Conservation (phyloP, 2,888 invertebrate genomes). For the Itoplectis maculator region DNA sequence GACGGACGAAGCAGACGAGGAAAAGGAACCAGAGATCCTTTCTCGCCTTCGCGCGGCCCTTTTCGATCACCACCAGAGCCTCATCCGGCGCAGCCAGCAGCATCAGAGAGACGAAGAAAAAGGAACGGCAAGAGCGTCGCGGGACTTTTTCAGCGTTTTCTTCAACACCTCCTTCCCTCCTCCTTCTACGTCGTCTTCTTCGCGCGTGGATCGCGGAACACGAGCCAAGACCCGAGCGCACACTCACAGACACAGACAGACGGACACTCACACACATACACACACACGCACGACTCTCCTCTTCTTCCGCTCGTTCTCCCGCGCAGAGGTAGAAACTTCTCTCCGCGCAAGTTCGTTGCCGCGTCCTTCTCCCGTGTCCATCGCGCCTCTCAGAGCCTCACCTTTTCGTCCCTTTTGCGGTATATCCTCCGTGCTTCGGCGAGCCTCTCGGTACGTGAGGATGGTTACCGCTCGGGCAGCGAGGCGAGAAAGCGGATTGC, state of each 20-base stretch:
- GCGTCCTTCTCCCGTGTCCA: conserved; percentile 46
- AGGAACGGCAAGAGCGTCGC: conserved; percentile 49
- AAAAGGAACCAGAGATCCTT: conserved; percentile 71
- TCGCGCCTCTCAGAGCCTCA: conserved; percentile 40
- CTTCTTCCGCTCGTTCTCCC: conserved; percentile 31
- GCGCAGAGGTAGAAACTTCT: conserved; percentile 54
- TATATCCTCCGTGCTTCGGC: conserved; percentile 49
- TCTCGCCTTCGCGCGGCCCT: conserved; percentile 61
- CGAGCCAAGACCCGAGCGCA: neutral
- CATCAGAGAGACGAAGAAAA: too few relatives aligned
- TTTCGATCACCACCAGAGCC: conserved; percentile 54
- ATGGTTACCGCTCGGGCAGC: conserved; percentile 55
- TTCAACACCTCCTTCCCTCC: conserved; percentile 57
- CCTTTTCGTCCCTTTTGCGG: conserved; percentile 66
- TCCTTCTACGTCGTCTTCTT: conserved; percentile 48
- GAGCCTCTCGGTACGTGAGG: conserved; percentile 52
- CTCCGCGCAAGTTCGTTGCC: conserved; percentile 45
- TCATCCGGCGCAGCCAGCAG: neutral
- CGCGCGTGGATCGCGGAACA: neutral
- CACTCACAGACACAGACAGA: too few relatives aligned
- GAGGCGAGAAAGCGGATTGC: conserved; percentile 17
- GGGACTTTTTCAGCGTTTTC: conserved; percentile 63
- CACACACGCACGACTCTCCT: conserved; percentile 17
- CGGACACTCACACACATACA: too few relatives aligned
- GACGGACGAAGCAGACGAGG: conserved; percentile 28